A percentile compares a stretch with the other conserved stretches of the same genome.
Evolutionary conservation across 2,888 invertebrate species (phyloP).

Genomic region (Autographa gamma): DNA sequence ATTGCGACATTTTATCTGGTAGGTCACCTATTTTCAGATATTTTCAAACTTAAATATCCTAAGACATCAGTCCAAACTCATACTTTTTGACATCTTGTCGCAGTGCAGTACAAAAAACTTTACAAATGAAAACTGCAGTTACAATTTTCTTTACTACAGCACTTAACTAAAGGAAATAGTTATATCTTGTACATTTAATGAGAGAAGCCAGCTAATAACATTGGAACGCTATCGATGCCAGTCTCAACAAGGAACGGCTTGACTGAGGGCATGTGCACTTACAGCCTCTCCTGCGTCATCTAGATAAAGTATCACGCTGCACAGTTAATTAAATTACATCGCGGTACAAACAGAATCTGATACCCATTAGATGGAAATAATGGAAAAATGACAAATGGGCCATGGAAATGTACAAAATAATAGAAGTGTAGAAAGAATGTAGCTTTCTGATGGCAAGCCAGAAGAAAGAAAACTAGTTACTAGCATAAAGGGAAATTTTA

Average conservation of each 20-base stretch:
- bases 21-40: no score
- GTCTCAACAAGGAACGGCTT: slow-evolving; percentile 34
- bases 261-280: slow-evolving; percentile 42
- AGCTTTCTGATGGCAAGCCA: no score
- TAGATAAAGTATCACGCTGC: slow-evolving; percentile 26
- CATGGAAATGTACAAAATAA: no score
- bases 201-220: slow-evolving; percentile 31
- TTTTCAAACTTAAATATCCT: no score
- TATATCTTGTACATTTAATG: background rate
- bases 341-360: slow-evolving; percentile 14
- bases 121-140: background rate
- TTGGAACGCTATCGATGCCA: slow-evolving; percentile 24
- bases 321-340: slow-evolving; percentile 39
- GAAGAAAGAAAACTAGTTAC: no score
- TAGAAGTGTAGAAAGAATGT: no score
- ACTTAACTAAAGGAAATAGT: background rate
- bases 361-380: slow-evolving; percentile 3
- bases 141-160: background rate
- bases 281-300: slow-evolving; percentile 11
- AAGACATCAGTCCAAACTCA: background rate
- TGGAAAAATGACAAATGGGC: background rate
- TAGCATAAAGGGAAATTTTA: no score
- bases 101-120: background rate
- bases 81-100: background rate
- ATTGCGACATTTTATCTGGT: background rate